A percentile compares a stretch with the other conserved stretches of the same genome.
Evolutionary conservation across 2,797 vertebrate genomes (phyloP).

Genomic region (Meriones psammophilus): DNA sequence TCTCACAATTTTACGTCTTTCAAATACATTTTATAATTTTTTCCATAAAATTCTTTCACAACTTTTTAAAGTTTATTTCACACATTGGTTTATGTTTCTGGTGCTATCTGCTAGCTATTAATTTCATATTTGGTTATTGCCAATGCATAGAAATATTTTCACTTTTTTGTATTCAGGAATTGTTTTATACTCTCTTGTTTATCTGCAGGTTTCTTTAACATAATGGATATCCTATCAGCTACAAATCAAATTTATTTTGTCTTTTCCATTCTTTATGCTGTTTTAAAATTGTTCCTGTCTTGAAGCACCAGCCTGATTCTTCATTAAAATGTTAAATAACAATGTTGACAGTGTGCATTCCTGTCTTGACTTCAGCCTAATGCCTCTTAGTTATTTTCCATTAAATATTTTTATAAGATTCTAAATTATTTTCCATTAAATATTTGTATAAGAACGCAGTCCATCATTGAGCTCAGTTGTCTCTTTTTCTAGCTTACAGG

Average conservation of each 20-base stretch:
- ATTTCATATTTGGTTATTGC: neutral
- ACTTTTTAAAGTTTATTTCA: constrained; percentile 12
- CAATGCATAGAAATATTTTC: constrained; percentile 29
- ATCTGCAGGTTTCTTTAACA: neutral
- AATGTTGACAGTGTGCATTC: neutral
- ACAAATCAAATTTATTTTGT: constrained; percentile 51
- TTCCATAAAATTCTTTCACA: neutral
- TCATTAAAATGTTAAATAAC: constrained; percentile 56
- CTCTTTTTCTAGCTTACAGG: neutral
- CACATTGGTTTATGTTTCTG: constrained; percentile 22
- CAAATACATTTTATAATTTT: neutral
- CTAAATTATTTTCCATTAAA: neutral
- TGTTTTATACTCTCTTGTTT: neutral
- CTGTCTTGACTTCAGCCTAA: constrained; percentile 37
- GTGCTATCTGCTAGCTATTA: neutral
- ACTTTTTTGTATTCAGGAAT: neutral
- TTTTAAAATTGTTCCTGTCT: neutral
- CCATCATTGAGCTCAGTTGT: neutral
- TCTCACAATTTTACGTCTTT: constrained; percentile 18
- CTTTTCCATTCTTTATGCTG: neutral
- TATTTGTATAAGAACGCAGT: constrained; percentile 20
- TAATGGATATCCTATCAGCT: neutral
- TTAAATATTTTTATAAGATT: constrained; percentile 6
- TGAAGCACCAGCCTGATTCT: neutral
- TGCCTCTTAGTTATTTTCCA: constrained; percentile 19